Evolutionary conservation across 2,888 invertebrate species (phyloP).

Genomic region (Bugula neritina): DNA sequence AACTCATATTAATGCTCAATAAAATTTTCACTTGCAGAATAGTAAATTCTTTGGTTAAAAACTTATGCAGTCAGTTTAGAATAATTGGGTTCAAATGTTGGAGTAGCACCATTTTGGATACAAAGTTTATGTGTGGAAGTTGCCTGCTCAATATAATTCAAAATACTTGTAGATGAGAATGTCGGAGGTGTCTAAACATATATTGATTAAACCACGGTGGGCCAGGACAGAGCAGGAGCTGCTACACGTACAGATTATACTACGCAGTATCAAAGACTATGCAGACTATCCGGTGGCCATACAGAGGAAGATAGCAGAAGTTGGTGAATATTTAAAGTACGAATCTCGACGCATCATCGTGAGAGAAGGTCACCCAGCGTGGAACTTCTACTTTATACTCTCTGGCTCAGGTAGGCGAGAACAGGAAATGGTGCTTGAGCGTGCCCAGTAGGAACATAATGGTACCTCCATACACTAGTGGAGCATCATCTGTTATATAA

Average conservation of each 20-base stretch:
- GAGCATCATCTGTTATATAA: no score
- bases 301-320: slow-evolving; percentile 26
- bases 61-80: no score
- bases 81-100: no score
- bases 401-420: slow-evolving; percentile 42
- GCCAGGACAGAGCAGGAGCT: slow-evolving; percentile 22
- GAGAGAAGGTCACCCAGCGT: slow-evolving; percentile 44
- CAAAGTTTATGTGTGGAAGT: no score
- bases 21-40: no score
- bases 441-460: no score
- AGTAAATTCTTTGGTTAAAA: no score
- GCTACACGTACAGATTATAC: slow-evolving; percentile 24
- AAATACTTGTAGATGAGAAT: slow-evolving; percentile 10
- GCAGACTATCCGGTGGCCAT: slow-evolving; percentile 26
- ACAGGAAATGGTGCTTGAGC: no score
- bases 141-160: no score
- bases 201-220: slow-evolving; percentile 23
- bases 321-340: slow-evolving; percentile 34
- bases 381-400: slow-evolving; percentile 47
- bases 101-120: no score
- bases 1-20: no score
- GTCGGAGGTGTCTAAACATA: slow-evolving; percentile 23
- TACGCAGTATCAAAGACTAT: slow-evolving; percentile 25
- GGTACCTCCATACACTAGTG: no score
- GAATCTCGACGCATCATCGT: slow-evolving; percentile 42